These are phyloP conservation scores for Strigamia crassipes DNA, from an alignment of 2,888 invertebrate genomes.

Conservation along the genomic window DNA sequence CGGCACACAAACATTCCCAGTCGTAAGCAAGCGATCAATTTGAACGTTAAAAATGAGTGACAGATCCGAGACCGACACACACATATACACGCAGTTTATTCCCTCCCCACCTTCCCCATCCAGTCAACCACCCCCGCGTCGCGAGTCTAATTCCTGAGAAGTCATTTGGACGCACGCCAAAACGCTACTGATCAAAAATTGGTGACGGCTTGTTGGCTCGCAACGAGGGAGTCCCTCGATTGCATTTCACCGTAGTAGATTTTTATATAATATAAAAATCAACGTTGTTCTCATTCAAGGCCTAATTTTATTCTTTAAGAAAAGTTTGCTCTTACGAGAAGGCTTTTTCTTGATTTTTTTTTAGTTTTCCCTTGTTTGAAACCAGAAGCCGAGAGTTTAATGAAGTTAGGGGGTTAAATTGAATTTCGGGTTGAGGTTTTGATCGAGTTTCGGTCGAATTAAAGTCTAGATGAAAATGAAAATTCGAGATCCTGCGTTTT, in stretches of 20 bases:
- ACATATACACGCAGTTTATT: conserved; percentile 12
- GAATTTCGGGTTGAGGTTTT: background rate
- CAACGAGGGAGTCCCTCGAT: background rate
- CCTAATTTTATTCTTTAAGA: background rate
- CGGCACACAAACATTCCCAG: background rate
- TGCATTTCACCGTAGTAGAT: background rate
- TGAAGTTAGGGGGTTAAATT: conserved; percentile 14
- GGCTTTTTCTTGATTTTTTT: no score
- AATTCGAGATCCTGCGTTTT: conserved; percentile 7
- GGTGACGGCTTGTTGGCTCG: background rate
- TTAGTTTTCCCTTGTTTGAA: background rate
- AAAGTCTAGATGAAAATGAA: background rate
- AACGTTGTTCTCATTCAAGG: background rate
- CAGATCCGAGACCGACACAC: conserved; percentile 24
- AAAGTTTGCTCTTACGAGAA: background rate
- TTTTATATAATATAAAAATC: background rate
- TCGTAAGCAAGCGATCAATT: conserved; percentile 22
- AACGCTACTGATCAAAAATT: conserved; percentile 22
- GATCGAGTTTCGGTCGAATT: background rate
- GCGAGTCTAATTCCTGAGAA: conserved; percentile 30
- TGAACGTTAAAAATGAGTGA: conserved; percentile 30
- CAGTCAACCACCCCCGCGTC: conserved; percentile 27
- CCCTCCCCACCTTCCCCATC: background rate
- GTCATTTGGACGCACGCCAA: conserved; percentile 11
- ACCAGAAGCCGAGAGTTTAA: background rate